Evolutionary conservation across 2,888 invertebrate genomes (phyloP), one percentile per base, ranked within the genome.

Genomic region (Drosophila sordidula): DNA sequence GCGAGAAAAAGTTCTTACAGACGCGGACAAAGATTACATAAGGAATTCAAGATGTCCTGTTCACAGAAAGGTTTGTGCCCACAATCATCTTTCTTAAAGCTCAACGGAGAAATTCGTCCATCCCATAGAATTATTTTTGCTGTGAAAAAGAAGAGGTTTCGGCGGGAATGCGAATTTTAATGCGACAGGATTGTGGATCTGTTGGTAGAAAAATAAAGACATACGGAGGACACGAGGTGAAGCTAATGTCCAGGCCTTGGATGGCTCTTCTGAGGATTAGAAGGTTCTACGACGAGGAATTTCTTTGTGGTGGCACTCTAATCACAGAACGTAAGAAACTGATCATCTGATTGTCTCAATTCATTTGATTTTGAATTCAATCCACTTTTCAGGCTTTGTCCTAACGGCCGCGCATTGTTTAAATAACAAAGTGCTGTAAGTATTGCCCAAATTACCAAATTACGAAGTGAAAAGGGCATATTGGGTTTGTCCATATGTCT

Each of bases 381-480:
- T 26, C 1, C 11, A 8, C 44, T 36, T 45, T 0, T 8, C 4
- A 75, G 75, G 61, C 0, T 71, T 46, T 34, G 49, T 75, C 5
- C 25, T 75, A 12, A 74, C 74, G 2, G 75, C 75, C 8, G 75
- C 75, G 0, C 74, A 75, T 46, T 75, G 75, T 12, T 36, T 74
- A 8, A 1, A 1, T 2, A 1, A 8, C 4, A 8, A 11, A 1
- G 0, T 16, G 0, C 14, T 61, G 74, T 75, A 42, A 63, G 74
- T 73, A 46, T 16, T 5, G 3, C 3, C 0, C 3, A 1, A n/a
- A 9, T 2, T 9, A 8, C 32, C 32, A n/a, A n/a, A n/a, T n/a
- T n/a, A n/a, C n/a, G n/a, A n/a, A n/a, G n/a, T n/a, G n/a, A n/a
- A n/a, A n/a, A n/a, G n/a, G n/a, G n/a, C n/a, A n/a, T n/a, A n/a